phyloP scores from a whole-genome alignment of 2,888 invertebrate species.

The Cheilosia impressa region DNA sequence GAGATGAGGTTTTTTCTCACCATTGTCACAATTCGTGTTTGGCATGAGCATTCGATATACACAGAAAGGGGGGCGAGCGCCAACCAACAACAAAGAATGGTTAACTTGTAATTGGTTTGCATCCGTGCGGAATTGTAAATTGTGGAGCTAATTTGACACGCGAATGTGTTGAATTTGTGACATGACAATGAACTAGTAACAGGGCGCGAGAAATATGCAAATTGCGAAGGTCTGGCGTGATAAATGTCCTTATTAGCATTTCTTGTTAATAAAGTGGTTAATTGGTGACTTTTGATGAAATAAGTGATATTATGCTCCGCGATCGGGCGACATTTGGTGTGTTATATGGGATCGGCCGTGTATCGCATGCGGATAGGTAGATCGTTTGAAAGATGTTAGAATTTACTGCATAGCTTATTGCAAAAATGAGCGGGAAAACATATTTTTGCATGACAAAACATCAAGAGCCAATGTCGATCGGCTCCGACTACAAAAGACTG shows the following conservation, averaged over 20 bases:
- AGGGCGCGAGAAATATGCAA: slow-evolving; percentile 49
- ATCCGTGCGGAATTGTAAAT: slow-evolving; percentile 69
- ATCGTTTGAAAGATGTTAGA: background rate
- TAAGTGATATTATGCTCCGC: slow-evolving; percentile 15
- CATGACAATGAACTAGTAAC: slow-evolving; percentile 72
- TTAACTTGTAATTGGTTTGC: slow-evolving; percentile 63
- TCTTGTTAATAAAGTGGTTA: slow-evolving; percentile 41
- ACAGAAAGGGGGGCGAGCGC: slow-evolving; percentile 4
- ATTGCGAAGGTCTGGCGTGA: slow-evolving; percentile 38
- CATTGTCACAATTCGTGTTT: slow-evolving; percentile 66
- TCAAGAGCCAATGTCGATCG: too few species aligned
- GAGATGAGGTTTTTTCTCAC: slow-evolving; percentile 71
- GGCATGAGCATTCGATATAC: slow-evolving; percentile 64
- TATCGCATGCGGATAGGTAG: too few species aligned
- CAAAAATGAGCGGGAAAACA: too few species aligned
- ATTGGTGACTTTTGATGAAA: slow-evolving; percentile 34
- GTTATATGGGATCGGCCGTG: too few species aligned
- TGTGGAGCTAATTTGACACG: slow-evolving; percentile 66
- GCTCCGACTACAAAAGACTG: too few species aligned
- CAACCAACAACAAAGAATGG: slow-evolving; percentile 44
- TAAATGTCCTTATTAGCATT: slow-evolving; percentile 60
- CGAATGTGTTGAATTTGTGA: slow-evolving; percentile 66
- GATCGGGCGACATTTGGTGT: background rate
- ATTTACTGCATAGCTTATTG: too few species aligned
- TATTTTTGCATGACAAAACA: too few species aligned